phyloP scores from a whole-genome alignment of 1,140 invertebrate genomes.

The Drosophila ercepeae region DNA sequence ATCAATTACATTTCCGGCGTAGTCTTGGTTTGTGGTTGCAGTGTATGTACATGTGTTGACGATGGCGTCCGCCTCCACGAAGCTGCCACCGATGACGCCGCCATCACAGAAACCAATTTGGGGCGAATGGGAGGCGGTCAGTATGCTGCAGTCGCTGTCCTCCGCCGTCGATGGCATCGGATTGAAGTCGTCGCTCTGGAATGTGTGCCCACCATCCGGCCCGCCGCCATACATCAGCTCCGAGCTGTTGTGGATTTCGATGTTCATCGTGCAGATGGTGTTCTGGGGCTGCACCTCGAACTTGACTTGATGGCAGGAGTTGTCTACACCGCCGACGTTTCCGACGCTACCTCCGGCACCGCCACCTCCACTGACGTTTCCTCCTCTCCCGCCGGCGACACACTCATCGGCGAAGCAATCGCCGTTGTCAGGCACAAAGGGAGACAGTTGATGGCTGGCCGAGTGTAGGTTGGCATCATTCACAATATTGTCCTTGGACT shows the following conservation, averaged over 20 bases:
- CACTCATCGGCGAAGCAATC: conserved; percentile 67
- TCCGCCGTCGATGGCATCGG: conserved; percentile 66
- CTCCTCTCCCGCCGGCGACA: conserved; percentile 29
- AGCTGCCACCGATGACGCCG: conserved; percentile 40
- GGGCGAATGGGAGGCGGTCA: conserved; percentile 71
- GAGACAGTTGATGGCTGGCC: conserved; percentile 72
- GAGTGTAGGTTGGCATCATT: conserved; percentile 82
- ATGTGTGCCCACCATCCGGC: conserved; percentile 60
- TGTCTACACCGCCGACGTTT: conserved; percentile 28
- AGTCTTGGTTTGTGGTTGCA: conserved; percentile 56
- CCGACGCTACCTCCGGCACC: too few relatives aligned
- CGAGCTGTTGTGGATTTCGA: conserved; percentile 73
- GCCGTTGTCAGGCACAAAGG: conserved; percentile 56
- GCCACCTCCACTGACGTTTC: neutral
- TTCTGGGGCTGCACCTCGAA: conserved; percentile 62
- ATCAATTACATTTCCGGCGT: conserved; percentile 62
- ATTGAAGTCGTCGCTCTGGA: conserved; percentile 69
- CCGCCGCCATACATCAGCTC: conserved; percentile 47
- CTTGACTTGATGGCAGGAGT: conserved; percentile 45
- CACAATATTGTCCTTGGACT: conserved; percentile 73
- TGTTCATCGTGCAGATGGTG: conserved; percentile 72
- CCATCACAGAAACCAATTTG: conserved; percentile 58
- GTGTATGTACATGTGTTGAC: conserved; percentile 47
- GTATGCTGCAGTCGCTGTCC: conserved; percentile 73
- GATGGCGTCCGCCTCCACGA: conserved; percentile 60